Percentiles rank a stretch among this genome's conserved stretches.
These are phyloP conservation scores for Perodicticus potto DNA, from an alignment of 2,797 vertebrate species.

Conservation along the genomic window DNA sequence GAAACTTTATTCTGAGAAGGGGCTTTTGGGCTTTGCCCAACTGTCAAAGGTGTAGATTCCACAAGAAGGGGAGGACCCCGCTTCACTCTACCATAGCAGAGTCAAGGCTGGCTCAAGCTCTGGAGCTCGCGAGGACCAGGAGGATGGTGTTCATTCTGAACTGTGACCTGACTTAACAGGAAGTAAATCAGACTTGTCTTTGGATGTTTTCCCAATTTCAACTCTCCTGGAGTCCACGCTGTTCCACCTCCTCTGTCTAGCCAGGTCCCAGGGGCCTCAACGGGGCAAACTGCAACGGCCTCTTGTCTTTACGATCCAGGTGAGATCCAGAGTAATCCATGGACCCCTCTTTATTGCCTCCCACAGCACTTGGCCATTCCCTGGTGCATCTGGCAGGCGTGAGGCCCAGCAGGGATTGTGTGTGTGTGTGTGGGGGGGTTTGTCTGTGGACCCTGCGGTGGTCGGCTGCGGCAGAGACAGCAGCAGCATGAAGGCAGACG, in stretches of 20 bases:
- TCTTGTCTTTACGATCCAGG: background rate
- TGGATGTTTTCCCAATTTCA: background rate
- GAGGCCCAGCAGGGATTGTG: background rate
- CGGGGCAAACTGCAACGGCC: no score
- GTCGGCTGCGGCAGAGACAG: no score
- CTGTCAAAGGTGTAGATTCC: background rate
- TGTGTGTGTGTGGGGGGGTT: no score
- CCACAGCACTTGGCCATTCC: background rate
- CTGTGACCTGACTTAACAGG: background rate
- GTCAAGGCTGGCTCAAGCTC: rapidly evolving
- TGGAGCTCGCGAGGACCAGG: background rate
- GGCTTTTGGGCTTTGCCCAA: background rate
- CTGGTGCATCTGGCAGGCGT: background rate
- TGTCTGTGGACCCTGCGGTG: background rate
- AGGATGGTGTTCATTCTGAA: background rate
- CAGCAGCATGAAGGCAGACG: background rate
- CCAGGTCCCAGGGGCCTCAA: no score
- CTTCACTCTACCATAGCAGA: background rate
- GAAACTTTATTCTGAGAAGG: background rate
- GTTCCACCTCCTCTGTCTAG: no score
- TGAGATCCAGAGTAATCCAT: no score
- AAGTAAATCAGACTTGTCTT: background rate
- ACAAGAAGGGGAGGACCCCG: background rate
- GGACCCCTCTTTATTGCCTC: rapidly evolving
- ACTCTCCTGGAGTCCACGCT: background rate